A percentile compares a stretch with the other conserved stretches of the same genome.
Conservation (phyloP, 2,797 vertebrate species). For the Aplochiton taeniatus region DNA sequence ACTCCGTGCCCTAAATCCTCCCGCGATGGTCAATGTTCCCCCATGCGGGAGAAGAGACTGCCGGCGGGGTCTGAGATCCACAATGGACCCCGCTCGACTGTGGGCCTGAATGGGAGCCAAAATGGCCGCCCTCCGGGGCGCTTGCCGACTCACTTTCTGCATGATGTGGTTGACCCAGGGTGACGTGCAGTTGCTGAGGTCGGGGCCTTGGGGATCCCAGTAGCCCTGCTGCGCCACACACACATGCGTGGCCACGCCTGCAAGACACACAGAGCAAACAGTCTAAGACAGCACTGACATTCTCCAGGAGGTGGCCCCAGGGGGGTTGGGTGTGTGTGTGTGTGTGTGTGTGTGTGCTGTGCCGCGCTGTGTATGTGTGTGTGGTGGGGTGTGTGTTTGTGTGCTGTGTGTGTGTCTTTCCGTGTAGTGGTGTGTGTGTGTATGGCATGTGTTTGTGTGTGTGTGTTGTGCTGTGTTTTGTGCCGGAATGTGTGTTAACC, state of each 20-base stretch:
- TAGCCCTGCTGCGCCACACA: constrained; percentile 86
- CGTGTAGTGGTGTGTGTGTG: constrained; percentile 12
- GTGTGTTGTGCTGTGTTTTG: background rate
- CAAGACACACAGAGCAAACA: constrained; percentile 55
- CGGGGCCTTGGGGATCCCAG: constrained; percentile 93
- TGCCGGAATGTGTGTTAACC: background rate
- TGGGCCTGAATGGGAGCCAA: constrained; percentile 23
- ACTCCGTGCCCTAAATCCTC: constrained; percentile 39
- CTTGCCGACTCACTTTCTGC: constrained; percentile 86
- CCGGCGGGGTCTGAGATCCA: constrained; percentile 41
- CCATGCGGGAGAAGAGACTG: constrained; percentile 38
- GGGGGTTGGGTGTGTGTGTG: constrained; percentile 8
- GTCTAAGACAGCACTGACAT: constrained; percentile 57
- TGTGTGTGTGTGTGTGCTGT: constrained; percentile 7
- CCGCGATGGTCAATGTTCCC: constrained; percentile 42
- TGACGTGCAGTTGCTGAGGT: constrained; percentile 98
- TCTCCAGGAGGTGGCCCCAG: constrained; percentile 34
- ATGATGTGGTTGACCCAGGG: constrained; percentile 98
- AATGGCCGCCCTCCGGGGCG: constrained; percentile 10
- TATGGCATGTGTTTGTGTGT: constrained; percentile 19
- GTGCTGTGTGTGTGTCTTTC: constrained; percentile 5
- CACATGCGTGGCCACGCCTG: constrained; percentile 92
- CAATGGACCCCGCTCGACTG: constrained; percentile 35
- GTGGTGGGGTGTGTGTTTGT: background rate
- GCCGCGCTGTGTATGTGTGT: background rate